phyloP scores from a whole-genome alignment of 1,140 invertebrate genomes.

The Apis cerana region DNA sequence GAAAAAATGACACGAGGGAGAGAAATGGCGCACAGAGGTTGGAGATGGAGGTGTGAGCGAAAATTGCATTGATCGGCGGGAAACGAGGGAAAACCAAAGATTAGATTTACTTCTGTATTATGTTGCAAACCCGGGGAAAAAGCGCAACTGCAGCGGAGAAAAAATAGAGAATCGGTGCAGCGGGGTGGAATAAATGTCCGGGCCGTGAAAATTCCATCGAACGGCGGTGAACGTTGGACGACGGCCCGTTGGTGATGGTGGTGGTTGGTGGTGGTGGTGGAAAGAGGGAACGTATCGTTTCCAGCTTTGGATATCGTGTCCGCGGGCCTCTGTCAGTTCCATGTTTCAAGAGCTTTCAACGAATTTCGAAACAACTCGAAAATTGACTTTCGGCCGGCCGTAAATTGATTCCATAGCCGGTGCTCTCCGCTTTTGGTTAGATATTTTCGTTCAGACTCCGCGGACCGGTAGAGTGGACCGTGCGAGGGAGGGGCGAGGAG shows the following conservation, averaged over 20 bases:
- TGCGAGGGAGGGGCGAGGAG: no score
- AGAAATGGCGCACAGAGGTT: no score
- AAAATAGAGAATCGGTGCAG: not conserved
- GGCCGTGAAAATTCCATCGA: slow-evolving; percentile 11
- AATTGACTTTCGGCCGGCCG: slow-evolving; percentile 44
- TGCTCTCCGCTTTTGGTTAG: slow-evolving; percentile 26
- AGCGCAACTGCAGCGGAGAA: not conserved
- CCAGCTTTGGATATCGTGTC: slow-evolving; percentile 3
- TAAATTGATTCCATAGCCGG: slow-evolving; percentile 36
- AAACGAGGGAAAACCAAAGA: not conserved
- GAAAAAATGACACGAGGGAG: no score
- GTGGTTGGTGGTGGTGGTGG: no score
- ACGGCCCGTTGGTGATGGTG: no score
- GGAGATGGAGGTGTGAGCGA: not conserved
- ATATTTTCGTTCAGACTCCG: slow-evolving; percentile 26
- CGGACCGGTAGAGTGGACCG: not conserved
- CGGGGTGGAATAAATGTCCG: slow-evolving; percentile 5
- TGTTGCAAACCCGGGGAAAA: not conserved
- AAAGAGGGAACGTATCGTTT: slow-evolving; percentile 14
- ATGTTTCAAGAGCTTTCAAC: slow-evolving; percentile 37
- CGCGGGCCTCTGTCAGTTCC: slow-evolving; percentile 24
- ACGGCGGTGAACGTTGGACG: not conserved
- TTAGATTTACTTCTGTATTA: not conserved
- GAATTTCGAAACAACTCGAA: slow-evolving; percentile 47
- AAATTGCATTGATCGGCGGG: not conserved